Conservation (phyloP, 1,140 invertebrate species). For the Helicoverpa zea region DNA sequence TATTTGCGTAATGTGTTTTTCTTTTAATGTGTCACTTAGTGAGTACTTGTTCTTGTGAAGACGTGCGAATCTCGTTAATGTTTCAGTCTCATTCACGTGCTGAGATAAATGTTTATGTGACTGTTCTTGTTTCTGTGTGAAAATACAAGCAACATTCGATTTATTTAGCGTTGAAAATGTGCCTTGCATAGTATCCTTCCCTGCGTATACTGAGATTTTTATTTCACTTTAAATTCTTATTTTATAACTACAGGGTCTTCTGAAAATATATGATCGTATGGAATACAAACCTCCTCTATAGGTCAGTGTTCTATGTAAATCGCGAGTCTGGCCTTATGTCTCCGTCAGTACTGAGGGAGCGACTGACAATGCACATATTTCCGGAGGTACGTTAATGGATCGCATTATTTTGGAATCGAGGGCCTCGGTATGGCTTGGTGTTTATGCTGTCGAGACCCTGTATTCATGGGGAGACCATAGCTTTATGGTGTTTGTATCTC, state of each 20-base stretch:
- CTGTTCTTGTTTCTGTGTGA: not conserved
- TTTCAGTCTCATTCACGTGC: slow-evolving; percentile 22
- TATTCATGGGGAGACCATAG: not conserved
- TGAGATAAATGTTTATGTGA: slow-evolving; percentile 5
- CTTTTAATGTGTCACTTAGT: slow-evolving; percentile 43
- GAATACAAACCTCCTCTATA: slow-evolving; percentile 28
- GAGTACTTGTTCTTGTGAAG: slow-evolving; percentile 14
- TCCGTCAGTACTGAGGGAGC: slow-evolving; percentile 34
- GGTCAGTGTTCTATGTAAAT: slow-evolving; percentile 49
- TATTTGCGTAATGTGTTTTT: slow-evolving; percentile 34
- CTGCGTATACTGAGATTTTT: not conserved
- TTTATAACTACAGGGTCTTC: not conserved
- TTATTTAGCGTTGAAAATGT: not conserved
- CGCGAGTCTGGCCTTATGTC: slow-evolving; percentile 16
- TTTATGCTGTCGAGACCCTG: slow-evolving; percentile 22
- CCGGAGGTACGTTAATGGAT: slow-evolving; percentile 63
- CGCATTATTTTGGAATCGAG: slow-evolving; percentile 64
- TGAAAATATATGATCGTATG: not conserved
- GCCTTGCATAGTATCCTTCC: not conserved
- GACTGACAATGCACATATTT: slow-evolving; percentile 61
- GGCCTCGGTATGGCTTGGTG: not conserved
- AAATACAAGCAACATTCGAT: not conserved
- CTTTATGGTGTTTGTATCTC: slow-evolving; percentile 4
- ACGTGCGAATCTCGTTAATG: slow-evolving; percentile 38
- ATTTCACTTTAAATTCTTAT: not conserved